Evolutionary conservation across 1,140 invertebrate genomes (phyloP), one percentile per base, ranked within the genome.

Genomic region (Probaryconus sp.): DNA sequence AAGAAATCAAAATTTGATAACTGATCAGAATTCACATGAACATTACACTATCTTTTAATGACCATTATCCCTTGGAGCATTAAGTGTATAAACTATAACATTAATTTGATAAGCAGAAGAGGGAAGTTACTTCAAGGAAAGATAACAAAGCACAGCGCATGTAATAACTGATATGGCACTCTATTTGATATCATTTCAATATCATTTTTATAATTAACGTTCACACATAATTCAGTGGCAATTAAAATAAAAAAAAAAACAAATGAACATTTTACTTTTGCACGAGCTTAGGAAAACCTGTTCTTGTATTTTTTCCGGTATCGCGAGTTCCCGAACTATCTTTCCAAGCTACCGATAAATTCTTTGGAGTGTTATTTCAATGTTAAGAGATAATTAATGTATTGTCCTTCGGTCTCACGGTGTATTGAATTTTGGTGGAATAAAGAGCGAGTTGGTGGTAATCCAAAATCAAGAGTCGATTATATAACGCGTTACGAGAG

Each of bases 241-340:
- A 24, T 30, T 45, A 47, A 63, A 63, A 63, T 51, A 37, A 51
- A 63, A 63, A 51, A n/a, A n/a, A n/a, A n/a, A n/a, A n/a, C n/a
- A n/a, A 4, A 11, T n/a, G 31, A 35, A 10, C 5, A 13, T 10
- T 13, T 13, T 38, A 9, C 47, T 53, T 64, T 64, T 30, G 38
- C 43, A 21, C 37, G 20, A 21, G 50, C 16, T 63, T 47, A 28
- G 60, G 28, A 2, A 45, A 43, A 45, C 53, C 55, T 45, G 53
- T 60, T 60, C 56, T 26, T 11, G 35, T 31, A 24, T 24, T 7
- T 24, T 24, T 35, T 35, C 13, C 11, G 10, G 7, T 24, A n/a
- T 6, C 6, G 10, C 2, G 14, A 35, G 33, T 14, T 35, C 11
- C 10, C 33, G 11, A 31, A 31, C 30, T n/a, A n/a, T n/a, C n/a